A percentile compares a stretch with the other conserved stretches of the same genome.
Conservation (phyloP, 2,888 invertebrate genomes). For the Tenthredo livida region DNA sequence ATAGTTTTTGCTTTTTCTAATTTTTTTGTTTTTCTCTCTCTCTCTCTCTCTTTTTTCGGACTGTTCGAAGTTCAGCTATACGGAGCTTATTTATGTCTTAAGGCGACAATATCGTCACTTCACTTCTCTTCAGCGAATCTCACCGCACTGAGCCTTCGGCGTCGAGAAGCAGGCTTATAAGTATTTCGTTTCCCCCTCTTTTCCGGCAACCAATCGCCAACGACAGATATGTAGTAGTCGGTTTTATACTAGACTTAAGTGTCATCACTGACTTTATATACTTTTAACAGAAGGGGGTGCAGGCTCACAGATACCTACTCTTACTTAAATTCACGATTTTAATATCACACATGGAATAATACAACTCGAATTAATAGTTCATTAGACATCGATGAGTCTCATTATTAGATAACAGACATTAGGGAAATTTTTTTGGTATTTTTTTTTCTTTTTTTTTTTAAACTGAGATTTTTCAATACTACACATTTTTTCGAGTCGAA, state of each 20-base stretch:
- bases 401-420: background rate
- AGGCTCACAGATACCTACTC: too few species aligned
- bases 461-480: too few species aligned
- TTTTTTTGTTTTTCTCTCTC: too few species aligned
- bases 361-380: background rate
- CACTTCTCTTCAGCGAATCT: constrained; percentile 35
- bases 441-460: background rate
- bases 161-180: constrained; percentile 30
- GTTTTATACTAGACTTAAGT: constrained; percentile 5
- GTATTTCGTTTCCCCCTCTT: constrained; percentile 43
- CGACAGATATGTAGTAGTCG: constrained; percentile 8
- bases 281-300: too few species aligned
- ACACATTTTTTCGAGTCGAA: background rate
- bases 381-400: background rate
- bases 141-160: constrained; percentile 43
- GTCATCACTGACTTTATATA: constrained; percentile 14
- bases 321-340: background rate
- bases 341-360: background rate
- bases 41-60: background rate
- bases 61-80: background rate
- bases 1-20: too few species aligned
- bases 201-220: constrained; percentile 21
- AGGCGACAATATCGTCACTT: background rate
- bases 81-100: background rate
- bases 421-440: background rate